Conservation (phyloP, 2,888 invertebrate genomes). For the Galerucella calmariensis region DNA sequence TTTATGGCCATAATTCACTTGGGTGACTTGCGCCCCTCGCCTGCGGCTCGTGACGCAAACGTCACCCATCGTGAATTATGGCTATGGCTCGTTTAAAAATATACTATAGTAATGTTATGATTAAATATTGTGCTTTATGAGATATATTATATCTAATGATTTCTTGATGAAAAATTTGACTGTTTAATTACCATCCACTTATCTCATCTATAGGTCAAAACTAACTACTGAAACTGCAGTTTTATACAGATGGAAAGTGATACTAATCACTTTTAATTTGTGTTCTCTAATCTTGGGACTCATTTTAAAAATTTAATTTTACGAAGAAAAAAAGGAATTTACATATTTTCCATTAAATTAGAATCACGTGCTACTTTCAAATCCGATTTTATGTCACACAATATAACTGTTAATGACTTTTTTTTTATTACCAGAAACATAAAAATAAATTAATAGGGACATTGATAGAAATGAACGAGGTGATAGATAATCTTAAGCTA, state of each 20-base stretch:
- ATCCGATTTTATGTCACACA: background rate
- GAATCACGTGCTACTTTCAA: conserved; percentile 13
- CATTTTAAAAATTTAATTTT: background rate
- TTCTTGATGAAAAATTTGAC: no score
- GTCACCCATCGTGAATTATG: no score
- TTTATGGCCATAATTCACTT: no score
- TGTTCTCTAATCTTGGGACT: background rate
- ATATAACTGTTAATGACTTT: conserved; percentile 4
- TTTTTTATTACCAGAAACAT: background rate
- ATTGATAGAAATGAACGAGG: background rate
- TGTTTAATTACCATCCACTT: background rate
- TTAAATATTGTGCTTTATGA: no score
- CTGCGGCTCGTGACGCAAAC: no score
- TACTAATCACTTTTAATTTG: background rate
- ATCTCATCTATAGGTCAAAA: background rate
- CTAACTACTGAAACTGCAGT: background rate
- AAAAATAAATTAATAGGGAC: background rate
- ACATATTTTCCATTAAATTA: conserved; percentile 12
- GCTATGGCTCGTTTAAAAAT: no score
- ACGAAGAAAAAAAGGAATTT: background rate
- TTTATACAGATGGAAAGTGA: background rate
- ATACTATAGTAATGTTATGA: no score
- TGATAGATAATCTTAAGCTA: background rate
- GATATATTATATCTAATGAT: no score
- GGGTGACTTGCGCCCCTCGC: no score